A percentile compares a stretch with the other conserved stretches of the same genome.
Evolutionary conservation across 2,888 invertebrate species (phyloP).

Genomic region (Clivina fossor): DNA sequence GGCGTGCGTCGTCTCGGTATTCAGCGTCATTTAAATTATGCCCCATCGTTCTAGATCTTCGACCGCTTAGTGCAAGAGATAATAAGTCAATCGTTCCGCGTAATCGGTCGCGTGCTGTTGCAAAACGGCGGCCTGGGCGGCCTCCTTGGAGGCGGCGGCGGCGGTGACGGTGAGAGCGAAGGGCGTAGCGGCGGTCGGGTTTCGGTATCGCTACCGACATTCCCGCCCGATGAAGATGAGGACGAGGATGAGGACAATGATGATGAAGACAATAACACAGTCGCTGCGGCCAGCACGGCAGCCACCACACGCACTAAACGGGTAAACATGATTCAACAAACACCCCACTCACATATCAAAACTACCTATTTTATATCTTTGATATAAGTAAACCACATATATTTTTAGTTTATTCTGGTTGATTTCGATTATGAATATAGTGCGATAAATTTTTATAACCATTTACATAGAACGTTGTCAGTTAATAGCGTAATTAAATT

Average conservation of each 20-base stretch:
- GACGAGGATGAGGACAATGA: constrained; percentile 59
- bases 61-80: constrained; percentile 77
- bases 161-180: constrained; percentile 51
- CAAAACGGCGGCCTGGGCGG: constrained; percentile 60
- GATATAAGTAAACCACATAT: no score
- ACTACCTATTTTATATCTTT: no score
- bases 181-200: constrained; percentile 58
- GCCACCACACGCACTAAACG: constrained; percentile 33
- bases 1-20: no score
- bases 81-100: constrained; percentile 70
- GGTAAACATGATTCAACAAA: no score
- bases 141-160: constrained; percentile 54
- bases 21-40: no score
- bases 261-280: constrained; percentile 44
- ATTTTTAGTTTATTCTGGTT: no score
- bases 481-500: no score
- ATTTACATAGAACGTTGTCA: no score
- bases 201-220: constrained; percentile 67
- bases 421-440: no score
- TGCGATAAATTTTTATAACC: no score
- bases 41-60: constrained; percentile 67
- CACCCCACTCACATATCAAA: background rate
- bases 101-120: constrained; percentile 74
- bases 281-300: constrained; percentile 48
- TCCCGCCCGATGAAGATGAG: constrained; percentile 67